A percentile compares a stretch with the other conserved stretches of the same genome.
Evolutionary conservation across 2,888 invertebrate genomes (phyloP).

Genomic region (Chymomyza fuscimana): DNA sequence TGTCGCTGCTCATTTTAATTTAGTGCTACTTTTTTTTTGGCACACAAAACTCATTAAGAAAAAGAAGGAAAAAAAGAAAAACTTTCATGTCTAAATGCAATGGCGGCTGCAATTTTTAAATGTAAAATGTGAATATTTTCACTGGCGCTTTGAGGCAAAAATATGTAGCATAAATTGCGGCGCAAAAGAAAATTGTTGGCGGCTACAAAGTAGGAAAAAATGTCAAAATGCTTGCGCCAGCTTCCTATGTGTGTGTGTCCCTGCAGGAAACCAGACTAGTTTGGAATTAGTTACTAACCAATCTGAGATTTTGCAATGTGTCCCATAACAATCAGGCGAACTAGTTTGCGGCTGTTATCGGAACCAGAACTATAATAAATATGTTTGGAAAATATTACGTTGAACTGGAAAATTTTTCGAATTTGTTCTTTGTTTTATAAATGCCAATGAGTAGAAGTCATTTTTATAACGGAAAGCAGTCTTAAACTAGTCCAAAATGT

Average conservation of each 20-base stretch:
- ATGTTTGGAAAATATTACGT: no score
- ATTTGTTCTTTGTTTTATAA: no score
- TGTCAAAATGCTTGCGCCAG: slow-evolving; percentile 3
- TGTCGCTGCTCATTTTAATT: slow-evolving; percentile 3
- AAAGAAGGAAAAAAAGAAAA: neutral
- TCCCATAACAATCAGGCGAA: no score
- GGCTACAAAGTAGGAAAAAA: slow-evolving; percentile 1
- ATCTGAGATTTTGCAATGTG: neutral
- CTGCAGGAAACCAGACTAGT: neutral
- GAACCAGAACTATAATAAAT: no score
- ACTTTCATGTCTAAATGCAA: slow-evolving; percentile 8
- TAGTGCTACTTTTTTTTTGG: slow-evolving; percentile 2
- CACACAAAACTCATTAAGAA: slow-evolving; percentile 13
- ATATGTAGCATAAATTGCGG: slow-evolving; percentile 1
- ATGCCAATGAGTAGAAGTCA: no score
- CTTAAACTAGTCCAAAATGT: no score
- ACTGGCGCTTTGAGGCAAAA: neutral
- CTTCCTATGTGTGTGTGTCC: slow-evolving; percentile 9
- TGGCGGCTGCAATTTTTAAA: slow-evolving; percentile 9
- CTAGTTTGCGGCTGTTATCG: no score
- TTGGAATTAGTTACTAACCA: neutral
- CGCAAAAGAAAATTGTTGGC: slow-evolving; percentile 13
- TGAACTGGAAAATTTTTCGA: no score
- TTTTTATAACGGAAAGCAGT: no score
- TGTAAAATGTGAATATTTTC: slow-evolving; percentile 11